Percentiles rank a stretch among this genome's conserved stretches.
phyloP scores from a whole-genome alignment of 1,140 invertebrate genomes.

The Achroia grisella region DNA sequence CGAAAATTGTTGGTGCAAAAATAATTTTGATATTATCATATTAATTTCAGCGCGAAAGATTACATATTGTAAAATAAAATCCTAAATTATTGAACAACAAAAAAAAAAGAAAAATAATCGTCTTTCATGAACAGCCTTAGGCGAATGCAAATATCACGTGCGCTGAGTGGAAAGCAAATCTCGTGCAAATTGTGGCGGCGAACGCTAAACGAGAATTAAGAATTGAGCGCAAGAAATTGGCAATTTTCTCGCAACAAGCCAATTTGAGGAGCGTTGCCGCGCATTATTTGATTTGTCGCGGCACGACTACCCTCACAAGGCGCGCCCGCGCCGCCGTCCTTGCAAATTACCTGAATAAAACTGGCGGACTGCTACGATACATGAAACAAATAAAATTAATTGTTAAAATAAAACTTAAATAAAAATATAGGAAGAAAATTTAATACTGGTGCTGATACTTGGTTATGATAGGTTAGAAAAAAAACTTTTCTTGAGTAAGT shows the following conservation, averaged over 20 bases:
- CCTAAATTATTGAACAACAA: no score
- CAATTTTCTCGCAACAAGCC: conserved; percentile 33
- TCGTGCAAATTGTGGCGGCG: neutral
- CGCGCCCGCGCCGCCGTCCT: neutral
- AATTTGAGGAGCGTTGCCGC: conserved; percentile 19
- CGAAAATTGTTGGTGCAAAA: no score
- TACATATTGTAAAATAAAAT: no score
- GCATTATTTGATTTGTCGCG: conserved; percentile 20
- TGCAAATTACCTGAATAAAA: conserved; percentile 58
- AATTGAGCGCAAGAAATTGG: conserved; percentile 26
- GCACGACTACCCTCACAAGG: neutral
- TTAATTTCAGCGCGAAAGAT: no score
- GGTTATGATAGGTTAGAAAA: no score
- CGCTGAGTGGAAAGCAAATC: neutral
- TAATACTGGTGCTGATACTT: no score
- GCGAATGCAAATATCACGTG: conserved; percentile 4
- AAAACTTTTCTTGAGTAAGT: no score
- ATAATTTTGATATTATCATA: no score
- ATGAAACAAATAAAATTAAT: conserved; percentile 59
- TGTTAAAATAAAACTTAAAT: conserved; percentile 29
- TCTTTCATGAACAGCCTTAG: no score
- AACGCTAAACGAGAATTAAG: conserved; percentile 2
- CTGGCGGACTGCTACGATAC: conserved; percentile 65
- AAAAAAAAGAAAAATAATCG: no score
- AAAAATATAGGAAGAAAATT: conserved; percentile 8